Conservation (phyloP, 2,797 vertebrate species). For the Stomatorhinus walkeri region DNA sequence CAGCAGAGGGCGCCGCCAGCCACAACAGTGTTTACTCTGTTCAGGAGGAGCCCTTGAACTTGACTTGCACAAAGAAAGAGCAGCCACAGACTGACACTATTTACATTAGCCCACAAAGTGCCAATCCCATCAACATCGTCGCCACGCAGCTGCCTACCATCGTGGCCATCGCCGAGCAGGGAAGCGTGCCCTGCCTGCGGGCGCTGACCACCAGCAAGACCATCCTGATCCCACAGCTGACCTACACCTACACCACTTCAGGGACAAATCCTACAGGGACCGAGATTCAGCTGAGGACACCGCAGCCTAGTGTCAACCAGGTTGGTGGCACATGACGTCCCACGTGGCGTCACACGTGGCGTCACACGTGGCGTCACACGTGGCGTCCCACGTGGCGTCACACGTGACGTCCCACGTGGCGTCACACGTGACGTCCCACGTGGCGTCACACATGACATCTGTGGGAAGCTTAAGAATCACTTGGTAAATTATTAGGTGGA, state of each 20-base stretch:
- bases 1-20: slow-evolving; percentile 61
- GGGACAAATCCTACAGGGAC: slow-evolving; percentile 59
- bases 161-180: slow-evolving; percentile 86
- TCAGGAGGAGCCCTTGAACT: slow-evolving; percentile 83
- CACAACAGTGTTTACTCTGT: slow-evolving; percentile 74
- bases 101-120: slow-evolving; percentile 78
- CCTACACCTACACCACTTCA: slow-evolving; percentile 82
- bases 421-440: neutral
- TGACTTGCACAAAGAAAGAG: slow-evolving; percentile 75
- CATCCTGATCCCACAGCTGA: slow-evolving; percentile 95
- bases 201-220: slow-evolving; percentile 81
- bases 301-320: slow-evolving; percentile 79
- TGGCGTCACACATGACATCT: neutral
- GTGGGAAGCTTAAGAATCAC: neutral
- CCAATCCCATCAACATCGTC: slow-evolving; percentile 78
- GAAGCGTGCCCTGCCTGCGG: slow-evolving; percentile 79
- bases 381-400: neutral
- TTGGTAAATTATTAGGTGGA: neutral
- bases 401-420: neutral
- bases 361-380: neutral
- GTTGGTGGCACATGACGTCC: slow-evolving; percentile 45
- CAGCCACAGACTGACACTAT: slow-evolving; percentile 67
- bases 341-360: neutral
- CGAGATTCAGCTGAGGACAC: slow-evolving; percentile 66
- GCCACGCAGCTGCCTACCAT: slow-evolving; percentile 85